Evolutionary conservation across 1,140 invertebrate genomes (phyloP).

Genomic region (Orchestia grillus): DNA sequence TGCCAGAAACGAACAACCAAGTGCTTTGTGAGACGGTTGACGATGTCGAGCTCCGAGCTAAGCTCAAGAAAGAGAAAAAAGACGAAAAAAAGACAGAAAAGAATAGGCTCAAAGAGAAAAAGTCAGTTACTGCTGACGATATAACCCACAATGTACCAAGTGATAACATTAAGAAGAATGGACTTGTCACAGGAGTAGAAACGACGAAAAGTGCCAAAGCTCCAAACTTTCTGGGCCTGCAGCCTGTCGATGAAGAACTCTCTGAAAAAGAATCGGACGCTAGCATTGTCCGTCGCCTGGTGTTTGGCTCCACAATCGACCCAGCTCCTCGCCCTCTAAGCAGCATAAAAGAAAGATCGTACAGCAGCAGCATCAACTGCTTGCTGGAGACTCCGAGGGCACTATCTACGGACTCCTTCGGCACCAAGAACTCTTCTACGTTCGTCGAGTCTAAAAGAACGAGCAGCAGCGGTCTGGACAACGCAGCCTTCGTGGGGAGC

Average conservation of each 20-base stretch:
- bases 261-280: slow-evolving; percentile 28
- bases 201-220: not conserved
- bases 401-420: not conserved
- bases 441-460: slow-evolving; percentile 6
- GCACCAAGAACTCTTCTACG: not conserved
- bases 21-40: slow-evolving; percentile 57
- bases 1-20: slow-evolving; percentile 55
- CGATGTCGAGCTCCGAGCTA: slow-evolving; percentile 52
- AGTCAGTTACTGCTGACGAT: not conserved
- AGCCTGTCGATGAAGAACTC: not conserved
- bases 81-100: slow-evolving; percentile 1
- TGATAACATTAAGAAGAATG: not conserved
- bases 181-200: not conserved
- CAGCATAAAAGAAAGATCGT: not conserved
- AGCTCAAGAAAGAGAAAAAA: slow-evolving; percentile 25
- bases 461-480: not conserved
- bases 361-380: slow-evolving; percentile 49
- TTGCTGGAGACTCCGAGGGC: not conserved
- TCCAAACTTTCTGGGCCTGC: not conserved
- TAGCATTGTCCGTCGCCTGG: slow-evolving; percentile 12
- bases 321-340: not conserved
- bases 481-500: not conserved
- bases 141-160: not conserved
- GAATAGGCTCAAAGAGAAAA: slow-evolving; percentile 7
- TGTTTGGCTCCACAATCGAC: not conserved